phyloP scores from a whole-genome alignment of 2,113 vertebrate genomes.

The Romanogobio albipinnatus region DNA sequence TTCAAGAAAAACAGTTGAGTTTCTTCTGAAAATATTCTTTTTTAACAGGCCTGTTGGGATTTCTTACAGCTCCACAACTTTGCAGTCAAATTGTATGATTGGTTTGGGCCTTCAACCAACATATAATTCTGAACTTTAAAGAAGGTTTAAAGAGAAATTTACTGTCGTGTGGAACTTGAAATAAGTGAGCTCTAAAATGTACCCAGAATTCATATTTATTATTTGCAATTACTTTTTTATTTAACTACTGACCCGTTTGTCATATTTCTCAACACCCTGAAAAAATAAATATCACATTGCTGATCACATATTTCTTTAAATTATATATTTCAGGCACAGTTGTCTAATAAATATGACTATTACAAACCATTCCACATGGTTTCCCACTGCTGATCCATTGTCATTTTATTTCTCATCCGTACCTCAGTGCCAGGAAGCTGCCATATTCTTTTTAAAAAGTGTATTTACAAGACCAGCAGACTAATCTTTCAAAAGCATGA shows the following conservation, averaged over 20 bases:
- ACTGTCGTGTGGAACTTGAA: background rate
- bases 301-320: background rate
- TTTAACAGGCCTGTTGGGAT: background rate
- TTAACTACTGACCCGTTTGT: background rate
- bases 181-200: too few relatives aligned
- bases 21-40: background rate
- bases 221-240: background rate
- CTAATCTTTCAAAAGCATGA: conserved; percentile 22
- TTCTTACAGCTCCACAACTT: background rate
- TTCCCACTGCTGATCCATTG: background rate
- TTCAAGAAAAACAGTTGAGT: background rate
- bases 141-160: background rate
- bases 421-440: background rate
- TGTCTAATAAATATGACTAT: background rate
- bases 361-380: background rate
- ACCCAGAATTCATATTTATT: background rate
- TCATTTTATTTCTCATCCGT: background rate
- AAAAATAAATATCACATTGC: background rate
- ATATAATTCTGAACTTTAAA: background rate
- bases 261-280: too few relatives aligned
- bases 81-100: background rate
- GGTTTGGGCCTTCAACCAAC: background rate
- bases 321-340: background rate
- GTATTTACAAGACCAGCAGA: conserved; percentile 12
- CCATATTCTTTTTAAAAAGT: background rate